Evolutionary conservation across 2,797 vertebrate species (phyloP), one percentile per base, ranked within the genome.

Genomic region (Synaphobranchus kaupii): DNA sequence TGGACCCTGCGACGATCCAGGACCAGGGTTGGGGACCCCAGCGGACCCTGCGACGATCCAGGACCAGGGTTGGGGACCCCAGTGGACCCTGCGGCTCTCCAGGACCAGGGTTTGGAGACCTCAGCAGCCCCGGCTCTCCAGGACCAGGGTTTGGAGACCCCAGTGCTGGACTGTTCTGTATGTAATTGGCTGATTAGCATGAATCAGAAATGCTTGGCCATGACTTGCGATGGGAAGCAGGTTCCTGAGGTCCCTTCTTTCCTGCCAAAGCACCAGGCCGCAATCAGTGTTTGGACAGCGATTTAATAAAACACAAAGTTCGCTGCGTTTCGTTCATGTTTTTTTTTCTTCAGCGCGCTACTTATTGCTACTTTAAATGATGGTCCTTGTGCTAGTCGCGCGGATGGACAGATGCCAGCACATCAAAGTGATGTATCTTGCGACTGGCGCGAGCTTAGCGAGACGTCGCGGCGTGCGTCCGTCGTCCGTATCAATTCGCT

Each of bases 401-500:
- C 17, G 6, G 60, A 25, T 63, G 60, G 60, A 63, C 25, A 20
- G 60, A 54, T 54, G 52, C 66, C 66, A 94, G 94, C 91, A 90
- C 34, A 94, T 91, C 93, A 93, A 91, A 90, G 88, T 89, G 90
- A 28, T 89, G 89, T 93, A 93, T 94, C 39, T 50, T 83, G 92
- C 89, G 92, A 93, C 91, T 89, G 84, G 25, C 90, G 83, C 90
- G 73, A 50, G 86, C 89, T 91, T 87, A 78, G 25, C 91, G 91
- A 92, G 68, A 31, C 1, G 58, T 88, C 90, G 91, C 90, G 86
- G 92, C 91, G 92, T 88, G 91, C 90, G 91, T 92, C 89, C 82
- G 89, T 92, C 90, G 91, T 92, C 89, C 82, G 89, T 92, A 93
- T 94, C 90, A 90, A 91, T 95, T 93, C 94, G 91, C 91, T 81